These are phyloP conservation scores for Phylloscopus collybita DNA, from an alignment of 2,797 vertebrate species.

Conservation along the genomic window DNA sequence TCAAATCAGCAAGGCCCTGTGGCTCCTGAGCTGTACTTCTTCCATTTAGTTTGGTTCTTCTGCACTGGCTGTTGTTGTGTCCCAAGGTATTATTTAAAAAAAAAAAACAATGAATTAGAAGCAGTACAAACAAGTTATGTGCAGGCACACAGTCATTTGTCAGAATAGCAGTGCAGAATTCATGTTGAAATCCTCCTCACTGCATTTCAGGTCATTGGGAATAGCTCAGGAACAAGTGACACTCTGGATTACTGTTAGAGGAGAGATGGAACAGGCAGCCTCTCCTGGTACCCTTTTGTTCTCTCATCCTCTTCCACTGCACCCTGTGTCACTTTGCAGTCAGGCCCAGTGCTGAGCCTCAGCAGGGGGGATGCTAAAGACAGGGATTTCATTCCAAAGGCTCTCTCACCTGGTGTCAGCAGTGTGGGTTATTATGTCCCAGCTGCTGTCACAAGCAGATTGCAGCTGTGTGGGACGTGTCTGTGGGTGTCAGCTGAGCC, in stretches of 20 bases:
- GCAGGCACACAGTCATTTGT: background rate
- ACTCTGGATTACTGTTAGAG: background rate
- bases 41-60: background rate
- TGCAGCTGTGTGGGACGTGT: background rate
- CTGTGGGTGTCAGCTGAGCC: background rate
- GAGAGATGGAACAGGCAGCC: background rate
- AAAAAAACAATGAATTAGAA: background rate
- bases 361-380: background rate
- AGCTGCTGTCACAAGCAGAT: background rate
- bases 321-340: background rate
- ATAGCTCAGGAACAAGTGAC: constrained; percentile 32
- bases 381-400: background rate
- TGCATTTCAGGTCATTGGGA: constrained; percentile 18
- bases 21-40: background rate
- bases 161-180: background rate
- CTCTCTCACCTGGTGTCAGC: background rate
- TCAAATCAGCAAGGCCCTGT: background rate
- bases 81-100: background rate
- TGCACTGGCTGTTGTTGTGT: background rate
- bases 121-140: background rate
- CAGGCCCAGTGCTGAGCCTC: background rate
- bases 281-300: background rate
- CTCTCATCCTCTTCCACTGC: background rate
- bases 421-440: background rate
- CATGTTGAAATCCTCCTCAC: background rate